A percentile compares a stretch with the other conserved stretches of the same genome.
These are phyloP conservation scores for Euura saliciscinereae DNA, from an alignment of 1,140 invertebrate genomes.

Conservation along the genomic window DNA sequence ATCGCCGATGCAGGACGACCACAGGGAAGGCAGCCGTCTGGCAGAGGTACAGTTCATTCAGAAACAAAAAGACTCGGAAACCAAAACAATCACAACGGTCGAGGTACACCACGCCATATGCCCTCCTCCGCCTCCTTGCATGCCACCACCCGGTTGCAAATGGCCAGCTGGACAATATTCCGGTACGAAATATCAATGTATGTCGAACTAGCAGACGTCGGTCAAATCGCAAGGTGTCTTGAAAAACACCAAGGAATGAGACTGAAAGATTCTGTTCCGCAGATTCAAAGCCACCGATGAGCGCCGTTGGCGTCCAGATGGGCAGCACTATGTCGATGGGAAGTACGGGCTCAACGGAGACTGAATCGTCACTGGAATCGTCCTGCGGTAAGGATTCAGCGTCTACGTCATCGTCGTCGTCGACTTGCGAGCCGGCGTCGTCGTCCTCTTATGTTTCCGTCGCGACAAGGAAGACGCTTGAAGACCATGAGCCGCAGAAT, in stretches of 20 bases:
- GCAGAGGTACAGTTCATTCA: conserved; percentile 35
- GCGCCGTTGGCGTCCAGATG: conserved; percentile 57
- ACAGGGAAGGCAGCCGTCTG: conserved; percentile 31
- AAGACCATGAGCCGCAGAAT: not conserved
- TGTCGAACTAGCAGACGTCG: too few relatives aligned
- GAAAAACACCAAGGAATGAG: too few relatives aligned
- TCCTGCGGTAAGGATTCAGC: conserved; percentile 55
- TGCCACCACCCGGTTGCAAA: conserved; percentile 51
- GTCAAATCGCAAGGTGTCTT: too few relatives aligned
- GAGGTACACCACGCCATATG: conserved; percentile 54
- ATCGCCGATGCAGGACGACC: conserved; percentile 40
- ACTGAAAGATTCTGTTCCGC: not conserved
- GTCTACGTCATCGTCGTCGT: conserved; percentile 54
- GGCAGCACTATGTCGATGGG: conserved; percentile 59
- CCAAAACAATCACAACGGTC: conserved; percentile 53
- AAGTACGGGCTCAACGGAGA: conserved; percentile 57
- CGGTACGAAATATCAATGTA: not conserved
- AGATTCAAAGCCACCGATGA: conserved; percentile 55
- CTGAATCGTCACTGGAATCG: conserved; percentile 56
- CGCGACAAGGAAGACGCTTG: conserved; percentile 12
- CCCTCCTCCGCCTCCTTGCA: conserved; percentile 51
- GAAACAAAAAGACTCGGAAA: conserved; percentile 41
- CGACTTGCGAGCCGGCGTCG: conserved; percentile 50
- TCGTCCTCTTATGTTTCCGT: conserved; percentile 40
- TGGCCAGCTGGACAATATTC: conserved; percentile 48